Conservation (phyloP, 2,113 vertebrate genomes). For the Anoplopoma fimbria region DNA sequence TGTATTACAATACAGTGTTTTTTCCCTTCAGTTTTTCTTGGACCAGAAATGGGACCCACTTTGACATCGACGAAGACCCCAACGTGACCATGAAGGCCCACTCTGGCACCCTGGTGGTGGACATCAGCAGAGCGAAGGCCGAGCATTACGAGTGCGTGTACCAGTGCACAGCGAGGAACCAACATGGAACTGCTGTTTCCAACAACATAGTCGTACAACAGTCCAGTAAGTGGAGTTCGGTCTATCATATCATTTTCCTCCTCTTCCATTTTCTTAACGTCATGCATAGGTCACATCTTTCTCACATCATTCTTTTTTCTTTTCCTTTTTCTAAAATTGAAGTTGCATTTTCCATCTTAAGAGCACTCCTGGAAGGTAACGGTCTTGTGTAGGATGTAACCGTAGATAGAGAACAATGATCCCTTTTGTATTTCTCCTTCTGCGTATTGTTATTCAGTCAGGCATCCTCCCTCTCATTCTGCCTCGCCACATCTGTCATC, state of each 20-base stretch:
- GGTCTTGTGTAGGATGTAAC: conserved; percentile 28
- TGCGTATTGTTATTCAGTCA: conserved; percentile 19
- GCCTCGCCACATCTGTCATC: conserved; percentile 35
- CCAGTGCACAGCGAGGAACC: conserved; percentile 95
- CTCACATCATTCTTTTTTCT: conserved; percentile 15
- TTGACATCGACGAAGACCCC: conserved; percentile 91
- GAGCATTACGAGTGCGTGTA: conserved; percentile 94
- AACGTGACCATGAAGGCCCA: conserved; percentile 89
- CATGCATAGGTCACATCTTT: conserved; percentile 12
- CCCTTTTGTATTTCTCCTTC: conserved; percentile 45
- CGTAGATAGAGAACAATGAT: conserved; percentile 1
- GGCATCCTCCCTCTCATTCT: conserved; percentile 31
- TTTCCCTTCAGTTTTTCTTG: conserved; percentile 90
- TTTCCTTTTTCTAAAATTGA: conserved; percentile 63
- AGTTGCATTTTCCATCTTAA: conserved; percentile 75
- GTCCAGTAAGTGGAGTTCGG: conserved; percentile 86
- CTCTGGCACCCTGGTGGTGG: conserved; percentile 92
- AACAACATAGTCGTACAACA: conserved; percentile 92
- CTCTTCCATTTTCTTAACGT: conserved; percentile 8
- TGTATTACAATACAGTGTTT: neutral
- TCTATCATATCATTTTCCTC: neutral
- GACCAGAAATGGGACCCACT: conserved; percentile 96
- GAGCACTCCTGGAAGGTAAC: conserved; percentile 77
- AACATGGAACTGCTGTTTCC: conserved; percentile 94
- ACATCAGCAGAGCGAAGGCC: conserved; percentile 90